Evolutionary conservation across 2,888 invertebrate genomes (phyloP).

Genomic region (Acanthosepion pharaonis): DNA sequence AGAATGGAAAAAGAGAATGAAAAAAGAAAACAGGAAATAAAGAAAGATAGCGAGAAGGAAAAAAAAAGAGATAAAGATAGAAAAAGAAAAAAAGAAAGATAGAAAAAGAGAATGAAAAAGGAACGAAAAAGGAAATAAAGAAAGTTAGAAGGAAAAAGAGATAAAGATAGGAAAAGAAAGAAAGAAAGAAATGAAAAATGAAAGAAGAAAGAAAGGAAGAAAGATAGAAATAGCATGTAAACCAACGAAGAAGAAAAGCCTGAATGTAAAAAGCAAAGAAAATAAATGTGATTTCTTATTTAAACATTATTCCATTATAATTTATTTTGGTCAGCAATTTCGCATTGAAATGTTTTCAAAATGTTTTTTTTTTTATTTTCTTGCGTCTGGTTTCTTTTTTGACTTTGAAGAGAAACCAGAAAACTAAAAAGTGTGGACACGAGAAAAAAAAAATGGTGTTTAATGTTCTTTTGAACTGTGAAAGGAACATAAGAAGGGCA

Average conservation of each 20-base stretch:
- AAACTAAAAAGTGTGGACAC: not conserved
- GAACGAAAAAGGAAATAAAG: not conserved
- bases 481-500: constrained; percentile 7
- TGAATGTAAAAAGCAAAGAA: not conserved
- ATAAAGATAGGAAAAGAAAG: not conserved
- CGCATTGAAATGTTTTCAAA: constrained; percentile 1
- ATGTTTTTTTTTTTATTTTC: not conserved
- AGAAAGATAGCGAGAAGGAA: not conserved
- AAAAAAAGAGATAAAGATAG: not conserved
- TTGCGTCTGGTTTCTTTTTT: not conserved
- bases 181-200: not conserved
- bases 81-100: not conserved
- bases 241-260: not conserved
- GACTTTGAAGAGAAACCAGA: not conserved
- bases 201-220: rapidly evolving
- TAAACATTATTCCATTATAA: not conserved
- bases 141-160: not conserved
- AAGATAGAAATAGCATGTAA: not conserved
- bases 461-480: constrained; percentile 33
- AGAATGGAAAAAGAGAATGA: not conserved
- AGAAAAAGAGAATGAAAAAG: not conserved
- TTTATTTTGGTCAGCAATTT: not conserved
- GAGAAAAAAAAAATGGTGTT: not conserved
- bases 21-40: not conserved
- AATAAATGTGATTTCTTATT: not conserved